These are phyloP conservation scores for Diogma glabrata DNA, from an alignment of 2,888 invertebrate genomes.

Conservation along the genomic window DNA sequence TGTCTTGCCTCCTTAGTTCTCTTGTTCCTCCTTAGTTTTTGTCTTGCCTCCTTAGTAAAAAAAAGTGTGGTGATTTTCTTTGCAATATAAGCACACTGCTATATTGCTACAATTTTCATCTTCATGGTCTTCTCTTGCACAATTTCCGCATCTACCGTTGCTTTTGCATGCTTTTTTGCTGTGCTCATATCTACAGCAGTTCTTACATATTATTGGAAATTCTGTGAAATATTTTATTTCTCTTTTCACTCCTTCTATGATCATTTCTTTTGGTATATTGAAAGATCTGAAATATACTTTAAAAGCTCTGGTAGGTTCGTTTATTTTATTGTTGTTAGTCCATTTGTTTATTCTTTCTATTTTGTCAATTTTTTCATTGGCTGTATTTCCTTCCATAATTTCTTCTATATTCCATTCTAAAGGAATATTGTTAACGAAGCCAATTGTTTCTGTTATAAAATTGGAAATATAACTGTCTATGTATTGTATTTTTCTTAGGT, in stretches of 20 bases:
- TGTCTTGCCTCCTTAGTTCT: too few relatives aligned
- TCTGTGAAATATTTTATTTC: not conserved
- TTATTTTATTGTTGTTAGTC: not conserved
- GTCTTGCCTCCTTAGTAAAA: too few relatives aligned
- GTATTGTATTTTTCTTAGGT: not conserved
- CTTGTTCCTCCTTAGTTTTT: too few relatives aligned
- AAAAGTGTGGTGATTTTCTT: too few relatives aligned
- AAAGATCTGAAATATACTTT: not conserved
- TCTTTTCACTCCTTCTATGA: not conserved
- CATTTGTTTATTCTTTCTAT: not conserved
- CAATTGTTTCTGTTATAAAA: not conserved
- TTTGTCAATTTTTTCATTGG: not conserved
- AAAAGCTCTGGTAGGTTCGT: not conserved
- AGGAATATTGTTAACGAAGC: not conserved
- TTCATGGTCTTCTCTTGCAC: too few relatives aligned
- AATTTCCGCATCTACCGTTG: too few relatives aligned
- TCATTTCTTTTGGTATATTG: not conserved
- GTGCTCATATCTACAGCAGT: too few relatives aligned
- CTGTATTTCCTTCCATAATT: too few relatives aligned
- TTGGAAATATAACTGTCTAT: not conserved
- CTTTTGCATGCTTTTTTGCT: too few relatives aligned
- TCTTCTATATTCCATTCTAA: not conserved
- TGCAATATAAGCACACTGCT: too few relatives aligned
- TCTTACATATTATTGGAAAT: too few relatives aligned
- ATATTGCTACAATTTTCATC: too few relatives aligned